Evolutionary conservation across 64 coral and sea anemone species (phyloP).

Genomic region (Porites australiensis): DNA sequence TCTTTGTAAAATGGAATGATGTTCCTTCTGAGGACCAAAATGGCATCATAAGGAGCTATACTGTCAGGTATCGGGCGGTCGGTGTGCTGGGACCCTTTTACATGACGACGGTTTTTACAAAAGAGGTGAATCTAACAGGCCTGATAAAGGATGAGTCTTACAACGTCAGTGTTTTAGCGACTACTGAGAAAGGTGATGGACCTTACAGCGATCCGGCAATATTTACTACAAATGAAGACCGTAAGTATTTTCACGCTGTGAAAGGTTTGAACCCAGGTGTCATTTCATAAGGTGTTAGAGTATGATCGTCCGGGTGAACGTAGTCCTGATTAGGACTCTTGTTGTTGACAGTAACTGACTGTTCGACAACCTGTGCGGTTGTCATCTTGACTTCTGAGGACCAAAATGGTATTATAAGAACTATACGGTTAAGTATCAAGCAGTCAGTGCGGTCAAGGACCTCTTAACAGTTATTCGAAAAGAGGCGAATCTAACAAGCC

Average conservation of each 20-base stretch:
- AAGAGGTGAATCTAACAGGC: not conserved
- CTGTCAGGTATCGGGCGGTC: not conserved
- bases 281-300: too few species aligned
- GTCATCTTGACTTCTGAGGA: too few species aligned
- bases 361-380: too few species aligned
- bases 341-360: too few species aligned
- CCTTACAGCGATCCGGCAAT: not conserved
- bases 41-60: constrained; percentile 2
- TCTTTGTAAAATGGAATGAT: not conserved
- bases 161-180: constrained; percentile 39
- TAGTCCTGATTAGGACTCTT: too few species aligned
- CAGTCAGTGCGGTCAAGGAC: too few species aligned
- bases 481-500: not conserved
- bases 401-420: too few species aligned
- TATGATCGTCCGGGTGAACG: too few species aligned
- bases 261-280: too few species aligned
- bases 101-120: too few species aligned
- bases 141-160: constrained; percentile 35
- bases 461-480: too few species aligned
- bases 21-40: not conserved
- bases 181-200: constrained; percentile 31
- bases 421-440: too few species aligned
- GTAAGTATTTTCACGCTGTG: not conserved
- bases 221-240: constrained; percentile 14
- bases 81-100: not conserved